These are phyloP conservation scores for Sandelia bainsii DNA, from an alignment of 2,797 vertebrate genomes.

Conservation along the genomic window DNA sequence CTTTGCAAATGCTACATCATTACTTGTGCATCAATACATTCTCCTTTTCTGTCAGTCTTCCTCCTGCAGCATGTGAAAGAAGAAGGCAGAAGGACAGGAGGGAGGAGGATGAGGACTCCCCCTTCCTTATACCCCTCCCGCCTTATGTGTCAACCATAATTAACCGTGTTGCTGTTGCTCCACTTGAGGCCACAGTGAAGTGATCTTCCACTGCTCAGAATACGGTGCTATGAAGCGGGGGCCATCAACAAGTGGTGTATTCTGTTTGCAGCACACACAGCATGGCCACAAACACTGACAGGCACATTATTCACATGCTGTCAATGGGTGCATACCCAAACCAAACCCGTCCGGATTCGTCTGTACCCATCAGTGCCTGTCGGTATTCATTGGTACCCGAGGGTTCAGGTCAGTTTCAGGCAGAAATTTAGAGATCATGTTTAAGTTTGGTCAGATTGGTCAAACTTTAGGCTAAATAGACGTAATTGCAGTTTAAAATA, in stretches of 20 bases:
- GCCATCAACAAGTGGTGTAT: constrained; percentile 1
- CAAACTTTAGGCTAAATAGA: no score
- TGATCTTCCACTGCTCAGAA: constrained; percentile 1
- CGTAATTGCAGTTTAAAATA: no score
- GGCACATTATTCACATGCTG: background rate
- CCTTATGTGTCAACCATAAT: constrained; percentile 62
- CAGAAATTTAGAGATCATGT: background rate
- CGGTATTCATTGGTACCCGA: no score
- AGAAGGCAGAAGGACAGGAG: background rate
- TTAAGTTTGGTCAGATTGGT: no score
- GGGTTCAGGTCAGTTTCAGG: no score
- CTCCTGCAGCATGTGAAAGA: constrained; percentile 31
- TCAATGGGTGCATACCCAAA: background rate
- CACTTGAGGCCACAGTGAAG: constrained; percentile 45
- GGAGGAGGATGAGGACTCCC: background rate
- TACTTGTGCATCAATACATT: constrained; percentile 6
- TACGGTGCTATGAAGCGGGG: constrained; percentile 3
- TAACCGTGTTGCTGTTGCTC: constrained; percentile 65
- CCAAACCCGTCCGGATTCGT: no score
- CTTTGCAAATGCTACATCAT: constrained; percentile 4
- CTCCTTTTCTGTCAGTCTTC: constrained; percentile 34
- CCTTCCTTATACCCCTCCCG: background rate
- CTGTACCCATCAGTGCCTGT: no score
- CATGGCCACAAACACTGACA: background rate
- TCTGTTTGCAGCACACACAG: constrained; percentile 1